Evolutionary conservation across 2,888 invertebrate species (phyloP).

Genomic region (Drosophila eohydei): DNA sequence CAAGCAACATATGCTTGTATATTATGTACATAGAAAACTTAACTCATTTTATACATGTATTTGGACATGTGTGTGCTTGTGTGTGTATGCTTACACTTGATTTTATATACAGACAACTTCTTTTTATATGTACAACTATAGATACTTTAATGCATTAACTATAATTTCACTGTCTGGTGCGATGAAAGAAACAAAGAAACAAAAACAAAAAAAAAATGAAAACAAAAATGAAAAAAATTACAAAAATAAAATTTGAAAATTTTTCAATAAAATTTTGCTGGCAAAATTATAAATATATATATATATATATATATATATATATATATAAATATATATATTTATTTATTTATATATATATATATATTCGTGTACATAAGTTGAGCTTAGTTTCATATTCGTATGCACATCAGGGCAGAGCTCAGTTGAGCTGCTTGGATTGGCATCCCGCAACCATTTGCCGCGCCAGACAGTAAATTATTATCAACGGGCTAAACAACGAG

Average conservation of each 20-base stretch:
- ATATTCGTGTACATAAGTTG: not conserved
- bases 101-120: constrained; percentile 12
- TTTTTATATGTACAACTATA: constrained; percentile 17
- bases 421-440: not conserved
- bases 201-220: not conserved
- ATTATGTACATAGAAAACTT: not conserved
- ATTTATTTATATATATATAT: not conserved
- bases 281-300: constrained; percentile 3
- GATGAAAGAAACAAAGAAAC: not conserved
- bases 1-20: not conserved
- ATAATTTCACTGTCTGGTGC: constrained; percentile 32
- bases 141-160: constrained; percentile 10
- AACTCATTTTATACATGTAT: constrained; percentile 3
- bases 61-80: not conserved
- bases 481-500: not conserved
- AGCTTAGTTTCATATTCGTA: not conserved
- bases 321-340: not conserved
- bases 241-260: not conserved
- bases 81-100: not conserved
- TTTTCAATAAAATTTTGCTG: constrained; percentile 12
- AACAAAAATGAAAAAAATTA: not conserved
- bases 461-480: constrained; percentile 35
- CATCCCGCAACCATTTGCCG: constrained; percentile 5
- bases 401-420: not conserved
- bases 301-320: not conserved